Conservation (phyloP, 2,797 vertebrate species). For the Myotis planiceps region DNA sequence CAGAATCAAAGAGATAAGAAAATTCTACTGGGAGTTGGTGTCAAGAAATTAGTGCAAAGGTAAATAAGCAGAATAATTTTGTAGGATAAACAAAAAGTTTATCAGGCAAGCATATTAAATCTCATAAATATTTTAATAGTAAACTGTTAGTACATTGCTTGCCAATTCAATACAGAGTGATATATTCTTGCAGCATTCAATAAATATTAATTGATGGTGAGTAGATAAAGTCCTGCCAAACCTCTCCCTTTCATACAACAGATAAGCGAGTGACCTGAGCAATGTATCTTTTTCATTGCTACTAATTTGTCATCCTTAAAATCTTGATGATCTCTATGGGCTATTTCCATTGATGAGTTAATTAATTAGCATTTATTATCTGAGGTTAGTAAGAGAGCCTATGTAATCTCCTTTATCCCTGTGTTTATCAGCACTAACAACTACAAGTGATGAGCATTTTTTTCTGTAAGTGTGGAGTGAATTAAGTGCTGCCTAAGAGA, state of each 20-base stretch:
- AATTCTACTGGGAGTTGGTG: neutral
- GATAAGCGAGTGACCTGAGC: conserved; percentile 58
- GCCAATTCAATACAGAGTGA: neutral
- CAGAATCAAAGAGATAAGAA: neutral
- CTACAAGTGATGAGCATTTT: conserved; percentile 21
- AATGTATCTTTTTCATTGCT: conserved; percentile 1
- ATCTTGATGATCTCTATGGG: conserved; percentile 71
- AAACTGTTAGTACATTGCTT: neutral
- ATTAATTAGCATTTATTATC: conserved; percentile 82
- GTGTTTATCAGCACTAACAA: neutral
- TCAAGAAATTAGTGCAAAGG: neutral
- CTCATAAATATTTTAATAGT: conserved; percentile 32
- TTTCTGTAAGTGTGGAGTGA: conserved; percentile 58
- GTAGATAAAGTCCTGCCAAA: conserved; percentile 59
- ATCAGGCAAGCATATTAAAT: neutral
- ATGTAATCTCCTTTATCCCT: conserved; percentile 66
- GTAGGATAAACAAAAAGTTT: neutral
- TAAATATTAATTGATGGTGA: conserved; percentile 56
- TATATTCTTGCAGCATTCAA: conserved; percentile 44
- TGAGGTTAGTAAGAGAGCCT: conserved; percentile 69
- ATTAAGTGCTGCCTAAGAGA: conserved; percentile 68
- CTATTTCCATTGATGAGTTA: conserved; percentile 78
- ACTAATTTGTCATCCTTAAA: conserved; percentile 67
- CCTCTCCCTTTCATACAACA: neutral
- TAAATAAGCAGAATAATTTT: conserved; percentile 1